A percentile compares a stretch with the other conserved stretches of the same genome.
Conservation (phyloP, 2,888 invertebrate genomes). For the Dinocampus coccinellae region DNA sequence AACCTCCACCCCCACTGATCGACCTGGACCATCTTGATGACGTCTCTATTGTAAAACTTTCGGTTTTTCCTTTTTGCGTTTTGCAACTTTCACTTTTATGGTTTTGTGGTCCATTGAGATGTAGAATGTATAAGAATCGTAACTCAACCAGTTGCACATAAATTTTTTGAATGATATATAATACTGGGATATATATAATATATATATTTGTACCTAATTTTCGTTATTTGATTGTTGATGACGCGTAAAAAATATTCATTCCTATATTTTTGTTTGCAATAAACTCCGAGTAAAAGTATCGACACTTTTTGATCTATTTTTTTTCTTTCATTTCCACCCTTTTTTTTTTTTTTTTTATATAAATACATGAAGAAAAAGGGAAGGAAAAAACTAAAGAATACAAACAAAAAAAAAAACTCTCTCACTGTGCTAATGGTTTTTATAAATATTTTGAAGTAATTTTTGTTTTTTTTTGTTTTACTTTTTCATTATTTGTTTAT, state of each 20-base stretch:
- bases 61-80: constrained; percentile 2
- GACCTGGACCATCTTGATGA: constrained; percentile 17
- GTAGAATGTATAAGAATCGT: neutral
- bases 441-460: constrained; percentile 14
- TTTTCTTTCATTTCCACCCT: no score
- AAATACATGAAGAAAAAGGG: neutral
- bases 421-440: neutral
- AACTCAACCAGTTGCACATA: no score
- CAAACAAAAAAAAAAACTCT: neutral
- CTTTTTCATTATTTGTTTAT: no score
- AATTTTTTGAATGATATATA: no score
- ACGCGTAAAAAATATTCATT: no score
- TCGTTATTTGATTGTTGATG: no score
- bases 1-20: constrained; percentile 20
- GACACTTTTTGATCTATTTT: no score
- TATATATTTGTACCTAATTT: no score
- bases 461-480: no score
- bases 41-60: constrained; percentile 31
- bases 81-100: constrained; percentile 33
- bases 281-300: no score
- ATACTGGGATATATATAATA: neutral
- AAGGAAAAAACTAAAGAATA: no score
- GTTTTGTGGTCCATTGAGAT: constrained; percentile 18
- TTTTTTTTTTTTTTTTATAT: neutral
- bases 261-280: no score